Conservation (phyloP, 2,888 invertebrate species). For the Acanthococcus lagerstroemiae region DNA sequence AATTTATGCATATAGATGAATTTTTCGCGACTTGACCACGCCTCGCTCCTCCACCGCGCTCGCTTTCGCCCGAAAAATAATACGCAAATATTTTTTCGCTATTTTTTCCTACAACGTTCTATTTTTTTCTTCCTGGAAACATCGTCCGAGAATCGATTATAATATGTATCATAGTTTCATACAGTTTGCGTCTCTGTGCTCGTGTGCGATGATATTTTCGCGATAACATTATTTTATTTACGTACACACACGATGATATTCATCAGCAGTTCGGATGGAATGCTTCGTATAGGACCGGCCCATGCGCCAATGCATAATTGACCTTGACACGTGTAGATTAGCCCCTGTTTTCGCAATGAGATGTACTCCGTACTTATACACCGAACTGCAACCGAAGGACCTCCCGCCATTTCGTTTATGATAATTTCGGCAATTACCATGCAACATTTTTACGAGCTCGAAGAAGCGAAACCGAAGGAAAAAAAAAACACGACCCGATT, state of each 20-base stretch:
- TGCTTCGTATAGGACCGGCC: slow-evolving; percentile 17
- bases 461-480: too few species aligned
- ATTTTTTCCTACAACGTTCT: not conserved
- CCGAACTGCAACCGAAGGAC: not conserved
- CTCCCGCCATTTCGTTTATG: not conserved
- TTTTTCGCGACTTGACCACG: not conserved
- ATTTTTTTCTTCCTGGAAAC: not conserved
- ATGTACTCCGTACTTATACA: not conserved
- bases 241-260: not conserved
- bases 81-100: slow-evolving; percentile 7
- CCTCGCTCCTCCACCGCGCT: not conserved
- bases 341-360: slow-evolving; percentile 19
- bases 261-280: slow-evolving; percentile 27
- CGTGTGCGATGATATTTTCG: slow-evolving; percentile 25
- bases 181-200: not conserved
- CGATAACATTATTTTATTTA: slow-evolving; percentile 21
- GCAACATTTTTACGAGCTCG: too few species aligned
- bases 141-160: slow-evolving; percentile 18
- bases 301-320: slow-evolving; percentile 16
- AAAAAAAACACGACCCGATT: too few species aligned
- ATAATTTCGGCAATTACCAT: not conserved
- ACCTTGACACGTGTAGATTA: slow-evolving; percentile 29
- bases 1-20: not conserved
- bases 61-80: not conserved
- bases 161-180: slow-evolving; percentile 26